A percentile compares a stretch with the other conserved stretches of the same genome.
Conservation (phyloP, 2,797 vertebrate genomes). For the Tenualosa ilisha region DNA sequence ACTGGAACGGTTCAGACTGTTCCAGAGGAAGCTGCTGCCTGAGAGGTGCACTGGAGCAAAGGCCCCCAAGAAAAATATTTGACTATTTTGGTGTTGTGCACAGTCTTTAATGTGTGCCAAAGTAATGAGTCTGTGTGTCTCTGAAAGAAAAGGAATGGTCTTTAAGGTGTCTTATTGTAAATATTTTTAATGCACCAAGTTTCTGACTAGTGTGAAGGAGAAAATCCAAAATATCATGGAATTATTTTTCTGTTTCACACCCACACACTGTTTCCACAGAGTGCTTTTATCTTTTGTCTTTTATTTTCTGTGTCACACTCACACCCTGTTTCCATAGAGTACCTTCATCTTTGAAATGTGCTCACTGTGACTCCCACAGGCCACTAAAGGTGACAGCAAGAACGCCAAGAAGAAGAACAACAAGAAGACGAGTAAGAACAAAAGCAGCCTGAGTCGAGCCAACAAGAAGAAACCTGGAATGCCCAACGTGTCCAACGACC, state of each 20-base stretch:
- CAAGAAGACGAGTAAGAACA: constrained; percentile 83
- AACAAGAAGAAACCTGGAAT: constrained; percentile 99
- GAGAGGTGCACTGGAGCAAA: background rate
- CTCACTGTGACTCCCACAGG: constrained; percentile 69
- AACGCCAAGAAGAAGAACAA: constrained; percentile 84
- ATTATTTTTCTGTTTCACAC: background rate
- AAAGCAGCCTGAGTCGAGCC: constrained; percentile 89
- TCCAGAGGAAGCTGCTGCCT: background rate
- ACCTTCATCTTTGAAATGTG: background rate
- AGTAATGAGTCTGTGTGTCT: background rate
- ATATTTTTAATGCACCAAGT: no score
- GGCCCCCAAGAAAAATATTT: background rate
- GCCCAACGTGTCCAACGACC: constrained; percentile 96
- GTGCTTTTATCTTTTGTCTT: background rate
- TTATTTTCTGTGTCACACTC: no score
- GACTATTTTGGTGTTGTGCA: constrained; percentile 1
- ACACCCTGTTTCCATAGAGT: background rate
- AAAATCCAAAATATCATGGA: background rate
- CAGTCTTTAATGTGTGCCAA: background rate
- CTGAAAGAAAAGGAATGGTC: background rate
- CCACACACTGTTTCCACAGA: background rate
- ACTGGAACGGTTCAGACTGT: background rate
- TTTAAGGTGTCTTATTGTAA: background rate
- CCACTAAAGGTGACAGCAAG: constrained; percentile 90
- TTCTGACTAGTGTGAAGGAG: no score